Conservation (phyloP, 2,113 vertebrate genomes). For the Embiotoca jacksoni region DNA sequence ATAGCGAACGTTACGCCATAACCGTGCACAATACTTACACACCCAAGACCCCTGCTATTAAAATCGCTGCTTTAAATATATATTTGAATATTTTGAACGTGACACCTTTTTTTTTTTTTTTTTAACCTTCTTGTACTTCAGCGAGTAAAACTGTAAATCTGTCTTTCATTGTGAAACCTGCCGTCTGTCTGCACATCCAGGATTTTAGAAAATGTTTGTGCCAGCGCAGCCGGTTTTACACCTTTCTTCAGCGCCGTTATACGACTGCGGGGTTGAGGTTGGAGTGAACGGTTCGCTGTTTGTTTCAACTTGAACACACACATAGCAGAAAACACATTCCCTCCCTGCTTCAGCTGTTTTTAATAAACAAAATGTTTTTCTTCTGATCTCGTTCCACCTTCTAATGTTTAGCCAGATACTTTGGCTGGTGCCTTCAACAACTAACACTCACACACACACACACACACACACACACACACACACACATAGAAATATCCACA, state of each 20-base stretch:
- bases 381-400: conserved; percentile 64
- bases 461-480: not conserved
- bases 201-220: not conserved
- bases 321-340: conserved; percentile 49
- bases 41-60: too few relatives aligned
- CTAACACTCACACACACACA: not conserved
- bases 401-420: conserved; percentile 62
- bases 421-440: conserved; percentile 38
- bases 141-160: not conserved
- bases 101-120: not conserved
- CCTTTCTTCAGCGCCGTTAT: conserved; percentile 13
- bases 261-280: conserved; percentile 1
- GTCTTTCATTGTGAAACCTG: not conserved
- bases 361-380: conserved; percentile 69
- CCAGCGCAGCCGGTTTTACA: conserved; percentile 16
- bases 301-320: conserved; percentile 58
- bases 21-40: too few relatives aligned
- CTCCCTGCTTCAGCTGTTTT: conserved; percentile 66
- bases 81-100: not conserved
- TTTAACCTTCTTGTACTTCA: not conserved
- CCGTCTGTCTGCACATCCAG: conserved; percentile 26
- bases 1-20: not conserved
- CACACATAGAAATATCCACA: not conserved
- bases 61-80: not conserved
- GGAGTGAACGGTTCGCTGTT: conserved; percentile 28